phyloP scores from a whole-genome alignment of 1,140 invertebrate genomes.

The Diuraphis noxia region DNA sequence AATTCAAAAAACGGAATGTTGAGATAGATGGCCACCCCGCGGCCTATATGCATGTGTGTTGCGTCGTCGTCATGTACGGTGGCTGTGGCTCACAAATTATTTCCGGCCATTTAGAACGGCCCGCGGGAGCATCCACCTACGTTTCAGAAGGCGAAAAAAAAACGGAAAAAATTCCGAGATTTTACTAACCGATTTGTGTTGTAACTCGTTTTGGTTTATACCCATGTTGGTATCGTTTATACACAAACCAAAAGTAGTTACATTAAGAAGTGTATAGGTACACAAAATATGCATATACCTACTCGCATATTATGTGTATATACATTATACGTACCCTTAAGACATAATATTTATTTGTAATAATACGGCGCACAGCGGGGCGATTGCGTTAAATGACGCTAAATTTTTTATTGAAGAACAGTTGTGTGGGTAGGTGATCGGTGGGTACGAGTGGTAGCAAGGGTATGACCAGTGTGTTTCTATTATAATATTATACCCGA shows the following conservation, averaged over 20 bases:
- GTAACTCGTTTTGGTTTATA: constrained; percentile 16
- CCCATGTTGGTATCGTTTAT: not conserved
- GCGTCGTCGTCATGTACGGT: not conserved
- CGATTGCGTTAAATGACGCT: constrained; percentile 16
- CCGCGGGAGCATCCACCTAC: constrained; percentile 26
- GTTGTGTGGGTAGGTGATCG: not conserved
- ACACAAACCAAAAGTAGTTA: not conserved
- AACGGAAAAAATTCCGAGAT: constrained; percentile 25
- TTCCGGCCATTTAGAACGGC: constrained; percentile 23
- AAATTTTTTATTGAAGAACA: not conserved
- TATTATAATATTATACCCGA: not conserved
- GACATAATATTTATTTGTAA: not conserved
- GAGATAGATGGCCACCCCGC: not conserved
- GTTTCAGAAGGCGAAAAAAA: not conserved
- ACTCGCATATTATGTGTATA: too few species aligned
- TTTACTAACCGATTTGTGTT: constrained; percentile 22
- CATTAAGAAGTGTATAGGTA: not conserved
- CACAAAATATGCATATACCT: too few species aligned
- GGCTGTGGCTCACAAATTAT: constrained; percentile 33
- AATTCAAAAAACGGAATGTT: constrained; percentile 15
- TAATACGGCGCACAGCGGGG: not conserved
- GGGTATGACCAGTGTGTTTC: not conserved
- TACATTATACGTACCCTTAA: constrained; percentile 28
- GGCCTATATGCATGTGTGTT: not conserved
- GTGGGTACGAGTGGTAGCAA: not conserved